These are phyloP conservation scores for Spisula solida DNA, from an alignment of 2,888 invertebrate genomes.

Conservation along the genomic window DNA sequence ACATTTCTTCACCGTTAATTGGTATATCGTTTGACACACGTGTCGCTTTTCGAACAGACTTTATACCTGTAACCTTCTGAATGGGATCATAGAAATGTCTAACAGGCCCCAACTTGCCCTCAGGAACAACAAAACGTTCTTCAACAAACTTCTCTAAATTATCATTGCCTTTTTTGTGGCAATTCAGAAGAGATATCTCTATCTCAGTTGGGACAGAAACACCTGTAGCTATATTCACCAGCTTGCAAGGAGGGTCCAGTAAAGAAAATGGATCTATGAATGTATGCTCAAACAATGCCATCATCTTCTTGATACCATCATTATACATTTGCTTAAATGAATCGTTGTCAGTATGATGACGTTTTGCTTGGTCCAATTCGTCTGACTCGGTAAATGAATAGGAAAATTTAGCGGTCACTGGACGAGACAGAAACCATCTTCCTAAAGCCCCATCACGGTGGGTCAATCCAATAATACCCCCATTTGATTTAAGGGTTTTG, in stretches of 20 bases:
- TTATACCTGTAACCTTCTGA: background rate
- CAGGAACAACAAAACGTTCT: background rate
- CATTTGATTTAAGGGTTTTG: slow-evolving; percentile 17
- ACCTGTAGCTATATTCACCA: background rate
- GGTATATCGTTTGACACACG: background rate
- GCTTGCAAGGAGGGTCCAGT: background rate
- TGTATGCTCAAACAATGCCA: background rate
- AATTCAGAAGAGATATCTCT: background rate
- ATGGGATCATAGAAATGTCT: slow-evolving; percentile 11
- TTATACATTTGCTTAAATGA: background rate
- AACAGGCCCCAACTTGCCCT: too few species aligned
- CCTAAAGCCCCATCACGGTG: background rate
- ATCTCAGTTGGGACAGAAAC: background rate
- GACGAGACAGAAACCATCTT: slow-evolving; percentile 26
- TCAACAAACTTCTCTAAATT: background rate
- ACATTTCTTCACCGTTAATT: background rate
- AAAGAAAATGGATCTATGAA: slow-evolving; percentile 28
- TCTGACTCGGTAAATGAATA: background rate
- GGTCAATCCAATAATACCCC: slow-evolving; percentile 15
- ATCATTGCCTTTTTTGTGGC: background rate
- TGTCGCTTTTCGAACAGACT: background rate
- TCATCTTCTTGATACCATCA: background rate
- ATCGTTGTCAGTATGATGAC: slow-evolving; percentile 22
- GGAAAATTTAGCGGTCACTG: background rate
- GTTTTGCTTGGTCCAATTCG: background rate